Percentiles rank a stretch among this genome's conserved stretches.
Conservation (phyloP, 2,797 vertebrate genomes). For the Limosa lapponica region DNA sequence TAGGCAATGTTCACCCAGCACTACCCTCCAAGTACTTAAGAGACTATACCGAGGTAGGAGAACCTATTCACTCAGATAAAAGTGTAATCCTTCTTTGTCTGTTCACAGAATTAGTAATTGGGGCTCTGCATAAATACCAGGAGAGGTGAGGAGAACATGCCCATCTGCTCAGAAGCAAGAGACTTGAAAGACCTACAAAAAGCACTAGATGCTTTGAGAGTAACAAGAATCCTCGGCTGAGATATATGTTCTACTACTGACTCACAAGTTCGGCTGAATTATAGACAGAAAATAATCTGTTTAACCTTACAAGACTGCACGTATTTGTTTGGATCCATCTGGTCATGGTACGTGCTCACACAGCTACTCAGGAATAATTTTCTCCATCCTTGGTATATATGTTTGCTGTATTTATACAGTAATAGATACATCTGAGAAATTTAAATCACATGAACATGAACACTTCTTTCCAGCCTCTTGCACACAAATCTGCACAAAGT, state of each 20-base stretch:
- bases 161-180: not conserved
- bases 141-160: not conserved
- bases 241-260: not conserved
- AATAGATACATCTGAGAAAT: not conserved
- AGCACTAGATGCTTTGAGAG: not conserved
- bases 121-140: not conserved
- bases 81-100: not conserved
- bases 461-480: not conserved
- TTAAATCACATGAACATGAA: not conserved
- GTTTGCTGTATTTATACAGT: not conserved
- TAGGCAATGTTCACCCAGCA: not conserved
- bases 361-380: not conserved
- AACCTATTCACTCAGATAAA: not conserved
- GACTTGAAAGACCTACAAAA: not conserved
- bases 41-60: not conserved
- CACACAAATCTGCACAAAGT: not conserved
- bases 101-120: not conserved
- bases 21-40: not conserved
- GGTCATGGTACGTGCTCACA: not conserved
- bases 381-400: not conserved
- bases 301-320: not conserved
- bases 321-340: not conserved
- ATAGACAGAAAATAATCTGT: not conserved
- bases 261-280: not conserved
- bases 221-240: not conserved